Evolutionary conservation across 1,140 invertebrate genomes (phyloP).

Genomic region (Aricia agestis): DNA sequence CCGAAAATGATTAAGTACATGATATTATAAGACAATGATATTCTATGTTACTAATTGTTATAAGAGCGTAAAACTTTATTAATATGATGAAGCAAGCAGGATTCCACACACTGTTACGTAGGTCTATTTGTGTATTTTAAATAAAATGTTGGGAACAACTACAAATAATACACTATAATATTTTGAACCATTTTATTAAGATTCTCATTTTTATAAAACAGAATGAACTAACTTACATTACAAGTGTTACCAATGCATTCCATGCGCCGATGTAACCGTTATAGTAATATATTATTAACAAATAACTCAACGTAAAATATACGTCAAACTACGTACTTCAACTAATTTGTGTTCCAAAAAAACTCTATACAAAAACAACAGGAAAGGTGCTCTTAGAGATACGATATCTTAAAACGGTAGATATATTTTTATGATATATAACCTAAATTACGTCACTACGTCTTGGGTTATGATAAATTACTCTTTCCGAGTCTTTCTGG

Average conservation of each 20-base stretch:
- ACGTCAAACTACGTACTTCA: conserved; percentile 50
- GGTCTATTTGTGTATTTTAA: too few relatives aligned
- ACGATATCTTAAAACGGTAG: too few relatives aligned
- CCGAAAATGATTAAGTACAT: too few relatives aligned
- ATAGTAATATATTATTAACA: conserved; percentile 55
- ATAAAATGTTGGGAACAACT: neutral
- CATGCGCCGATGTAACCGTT: conserved; percentile 53
- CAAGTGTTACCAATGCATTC: conserved; percentile 58
- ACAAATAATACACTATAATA: conserved; percentile 40
- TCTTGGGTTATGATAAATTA: too few relatives aligned
- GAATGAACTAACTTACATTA: conserved; percentile 56
- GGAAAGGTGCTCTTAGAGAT: conserved; percentile 7
- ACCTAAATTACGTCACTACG: too few relatives aligned
- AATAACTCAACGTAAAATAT: conserved; percentile 48
- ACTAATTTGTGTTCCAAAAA: conserved; percentile 48
- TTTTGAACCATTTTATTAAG: conserved; percentile 52
- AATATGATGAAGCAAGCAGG: too few relatives aligned
- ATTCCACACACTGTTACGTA: too few relatives aligned
- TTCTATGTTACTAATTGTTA: too few relatives aligned
- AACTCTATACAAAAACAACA: conserved; percentile 39
- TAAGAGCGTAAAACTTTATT: too few relatives aligned
- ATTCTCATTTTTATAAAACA: conserved; percentile 61
- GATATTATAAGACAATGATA: too few relatives aligned
- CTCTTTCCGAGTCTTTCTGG: too few relatives aligned
- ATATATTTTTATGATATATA: too few relatives aligned